phyloP scores from a whole-genome alignment of 2,797 vertebrate genomes.

The Threskiornis aethiopicus region DNA sequence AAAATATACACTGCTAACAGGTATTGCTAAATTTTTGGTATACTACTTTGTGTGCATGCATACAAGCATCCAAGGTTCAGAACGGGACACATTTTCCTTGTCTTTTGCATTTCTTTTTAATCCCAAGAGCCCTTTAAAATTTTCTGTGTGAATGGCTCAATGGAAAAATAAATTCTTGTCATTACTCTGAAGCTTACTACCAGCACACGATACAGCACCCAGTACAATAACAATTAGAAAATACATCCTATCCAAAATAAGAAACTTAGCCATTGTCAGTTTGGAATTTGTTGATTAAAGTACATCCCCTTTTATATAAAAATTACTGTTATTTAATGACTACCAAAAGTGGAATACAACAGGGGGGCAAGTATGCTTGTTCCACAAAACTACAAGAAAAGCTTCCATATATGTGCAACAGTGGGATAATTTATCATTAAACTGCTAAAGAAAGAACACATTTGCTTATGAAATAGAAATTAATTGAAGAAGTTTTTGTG shows the following conservation, averaged over 20 bases:
- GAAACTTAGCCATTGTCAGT: background rate
- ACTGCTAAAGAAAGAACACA: background rate
- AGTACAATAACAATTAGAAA: background rate
- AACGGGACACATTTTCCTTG: background rate
- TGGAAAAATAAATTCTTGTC: background rate
- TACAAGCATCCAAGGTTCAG: background rate
- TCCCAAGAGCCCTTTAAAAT: background rate
- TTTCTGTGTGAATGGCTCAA: background rate
- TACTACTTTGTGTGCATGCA: background rate
- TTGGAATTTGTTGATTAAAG: background rate
- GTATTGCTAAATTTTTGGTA: background rate
- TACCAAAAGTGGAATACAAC: background rate
- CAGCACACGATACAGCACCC: background rate
- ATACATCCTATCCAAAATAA: background rate
- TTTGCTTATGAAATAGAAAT: background rate
- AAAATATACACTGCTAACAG: background rate
- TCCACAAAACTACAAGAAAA: background rate
- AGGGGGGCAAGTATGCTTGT: background rate
- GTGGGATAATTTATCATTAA: background rate
- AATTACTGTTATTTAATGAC: background rate
- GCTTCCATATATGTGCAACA: background rate
- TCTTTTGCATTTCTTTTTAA: background rate
- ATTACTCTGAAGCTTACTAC: background rate
- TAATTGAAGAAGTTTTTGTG: background rate
- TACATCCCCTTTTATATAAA: background rate